Evolutionary conservation across 1,140 invertebrate species (phyloP).

Genomic region (Homarus americanus): DNA sequence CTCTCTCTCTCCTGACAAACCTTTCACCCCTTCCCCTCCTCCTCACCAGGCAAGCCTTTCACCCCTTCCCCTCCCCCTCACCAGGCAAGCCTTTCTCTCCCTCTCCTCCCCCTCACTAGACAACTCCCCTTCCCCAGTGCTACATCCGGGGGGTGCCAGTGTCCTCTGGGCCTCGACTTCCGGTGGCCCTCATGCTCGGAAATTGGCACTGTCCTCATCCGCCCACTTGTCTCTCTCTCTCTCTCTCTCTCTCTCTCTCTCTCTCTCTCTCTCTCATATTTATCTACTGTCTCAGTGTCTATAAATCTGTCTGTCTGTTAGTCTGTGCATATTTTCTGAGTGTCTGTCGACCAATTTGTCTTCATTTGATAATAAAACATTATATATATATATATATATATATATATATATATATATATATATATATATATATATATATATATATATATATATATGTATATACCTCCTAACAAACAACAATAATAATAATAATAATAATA

Average conservation of each 20-base stretch:
- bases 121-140: not conserved
- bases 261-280: not conserved
- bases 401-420: no score
- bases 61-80: not conserved
- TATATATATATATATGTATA: no score
- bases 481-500: no score
- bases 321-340: no score
- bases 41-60: not conserved
- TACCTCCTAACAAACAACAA: no score
- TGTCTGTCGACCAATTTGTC: no score
- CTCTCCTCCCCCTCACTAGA: not conserved
- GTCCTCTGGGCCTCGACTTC: conserved; percentile 22
- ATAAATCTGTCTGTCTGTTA: no score
- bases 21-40: not conserved
- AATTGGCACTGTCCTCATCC: conserved; percentile 47
- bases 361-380: no score
- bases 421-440: no score
- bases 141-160: conserved; percentile 8
- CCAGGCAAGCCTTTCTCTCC: not conserved
- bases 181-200: conserved; percentile 42
- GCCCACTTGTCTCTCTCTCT: conserved; percentile 11
- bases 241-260: conserved; percentile 30
- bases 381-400: no score
- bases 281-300: no score
- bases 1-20: not conserved